Evolutionary conservation across 1,140 invertebrate genomes (phyloP).

Genomic region (Drosophila orena): DNA sequence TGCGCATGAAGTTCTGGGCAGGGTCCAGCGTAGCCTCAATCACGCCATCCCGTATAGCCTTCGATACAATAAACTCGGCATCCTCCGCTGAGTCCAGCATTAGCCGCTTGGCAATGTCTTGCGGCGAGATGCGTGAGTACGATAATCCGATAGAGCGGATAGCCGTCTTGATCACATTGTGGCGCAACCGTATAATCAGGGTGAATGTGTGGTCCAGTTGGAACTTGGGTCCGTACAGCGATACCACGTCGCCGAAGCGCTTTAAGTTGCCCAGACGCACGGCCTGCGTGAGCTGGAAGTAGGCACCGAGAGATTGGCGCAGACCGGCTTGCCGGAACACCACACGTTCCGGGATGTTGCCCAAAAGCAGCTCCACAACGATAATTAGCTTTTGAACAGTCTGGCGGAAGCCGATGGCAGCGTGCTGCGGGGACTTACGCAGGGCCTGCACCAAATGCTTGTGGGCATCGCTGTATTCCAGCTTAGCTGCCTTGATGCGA

Average conservation of each 20-base stretch:
- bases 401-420: conserved; percentile 99
- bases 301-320: conserved; percentile 94
- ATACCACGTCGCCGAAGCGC: conserved; percentile 96
- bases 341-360: conserved; percentile 98
- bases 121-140: conserved; percentile 97
- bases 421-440: conserved; percentile 98
- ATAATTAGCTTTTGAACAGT: conserved; percentile 98
- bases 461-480: conserved; percentile 98
- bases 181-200: conserved; percentile 95
- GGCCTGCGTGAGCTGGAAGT: conserved; percentile 98
- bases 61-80: conserved; percentile 99
- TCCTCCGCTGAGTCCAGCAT: conserved; percentile 97
- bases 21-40: conserved; percentile 99
- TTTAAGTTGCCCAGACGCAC: conserved; percentile 97
- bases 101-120: conserved; percentile 97
- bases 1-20: conserved; percentile 97
- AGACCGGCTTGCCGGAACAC: conserved; percentile 95
- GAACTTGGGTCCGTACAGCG: conserved; percentile 95
- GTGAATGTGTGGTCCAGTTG: conserved; percentile 97
- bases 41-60: conserved; percentile 99
- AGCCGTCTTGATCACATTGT: conserved; percentile 99
- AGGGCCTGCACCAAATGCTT: conserved; percentile 97
- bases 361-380: conserved; percentile 97
- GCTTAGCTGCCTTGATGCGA: conserved; percentile 97
- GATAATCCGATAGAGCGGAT: conserved; percentile 98